Base-by-base conservation (phyloP, 2,888 invertebrate species). In the Ornithoptera alexandrae region DNA sequence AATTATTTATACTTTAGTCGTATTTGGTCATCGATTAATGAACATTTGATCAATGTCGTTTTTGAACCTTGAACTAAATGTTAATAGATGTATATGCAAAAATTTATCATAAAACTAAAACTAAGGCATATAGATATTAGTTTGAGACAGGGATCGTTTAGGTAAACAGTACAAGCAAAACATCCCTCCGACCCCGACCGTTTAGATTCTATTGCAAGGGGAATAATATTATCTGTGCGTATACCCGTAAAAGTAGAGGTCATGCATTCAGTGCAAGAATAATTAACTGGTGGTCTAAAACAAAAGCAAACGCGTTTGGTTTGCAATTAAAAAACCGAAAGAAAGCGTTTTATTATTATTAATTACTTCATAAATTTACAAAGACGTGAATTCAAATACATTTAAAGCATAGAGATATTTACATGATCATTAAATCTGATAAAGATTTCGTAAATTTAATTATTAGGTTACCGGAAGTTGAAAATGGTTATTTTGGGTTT, bases 211-310 rank as follows among this genome's bases (percentile, higher is more conserved):
- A 67, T 70, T 70, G 70, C 70, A 64, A 84, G 90, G 90, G 90
- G 90, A 88, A 88, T 90, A 86, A 88, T 85, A 89, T 88, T 89
- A 89, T 88, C 85, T 82, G 77, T 75, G 77, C 76, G 80, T 75
- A 79, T 79, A 46, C 46, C 46, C 46, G 46, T 46, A 81, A 81
- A 81, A 80, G 82, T 80, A 83, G 81, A 74, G 70, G 70, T 73
- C 73, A 72, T 74, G 73, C 80, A 77, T 76, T 80, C 83, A 84
- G 79, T 79, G 81, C 80, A 82, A 81, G 82, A 78, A 75, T 81
- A 74, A 74, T 73, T 70, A 42, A 60, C n/a, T 56, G 17, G 61
- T 78, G 81, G 83, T 71, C 0, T 67, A 86, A 83, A 76, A 73
- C 56, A 75, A 3, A 72, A 74, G 73, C 74, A 24, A 42, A 42